A percentile compares a stretch with the other conserved stretches of the same genome.
Evolutionary conservation across 2,888 invertebrate genomes (phyloP).

Genomic region (Dolichopus griseipennis): DNA sequence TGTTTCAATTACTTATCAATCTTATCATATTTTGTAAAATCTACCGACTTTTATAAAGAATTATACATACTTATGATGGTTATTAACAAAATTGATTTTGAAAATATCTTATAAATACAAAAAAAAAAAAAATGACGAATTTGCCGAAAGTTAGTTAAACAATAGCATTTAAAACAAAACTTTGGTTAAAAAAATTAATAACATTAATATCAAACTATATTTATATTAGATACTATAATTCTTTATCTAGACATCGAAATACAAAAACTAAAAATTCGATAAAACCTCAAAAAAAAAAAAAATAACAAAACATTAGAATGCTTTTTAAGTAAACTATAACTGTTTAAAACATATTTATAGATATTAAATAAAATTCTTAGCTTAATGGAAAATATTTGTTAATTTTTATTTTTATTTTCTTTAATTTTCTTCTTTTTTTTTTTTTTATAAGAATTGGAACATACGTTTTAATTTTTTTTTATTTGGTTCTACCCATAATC

Average conservation of each 20-base stretch:
- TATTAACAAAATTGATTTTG: conserved; percentile 3
- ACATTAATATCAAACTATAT: no score
- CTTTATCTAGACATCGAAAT: neutral
- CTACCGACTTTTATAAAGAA: neutral
- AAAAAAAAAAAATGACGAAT: neutral
- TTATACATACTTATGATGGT: neutral
- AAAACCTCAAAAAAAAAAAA: neutral
- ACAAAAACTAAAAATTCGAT: neutral
- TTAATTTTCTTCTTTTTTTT: no score
- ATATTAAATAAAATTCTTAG: neutral
- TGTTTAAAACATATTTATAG: neutral
- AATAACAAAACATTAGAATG: conserved; percentile 6
- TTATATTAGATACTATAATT: no score
- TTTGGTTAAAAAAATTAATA: no score
- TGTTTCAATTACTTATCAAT: neutral
- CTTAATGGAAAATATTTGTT: conserved; percentile 2
- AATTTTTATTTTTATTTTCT: no score
- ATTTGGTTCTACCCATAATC: neutral
- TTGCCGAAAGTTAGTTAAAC: neutral
- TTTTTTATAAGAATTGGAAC: no score
- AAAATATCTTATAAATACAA: neutral
- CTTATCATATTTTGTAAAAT: neutral
- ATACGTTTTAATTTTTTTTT: no score
- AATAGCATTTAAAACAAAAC: no score
- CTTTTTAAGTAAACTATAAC: neutral